Evolutionary conservation across 2,888 invertebrate genomes (phyloP).

Genomic region (Perizoma affinitatum): DNA sequence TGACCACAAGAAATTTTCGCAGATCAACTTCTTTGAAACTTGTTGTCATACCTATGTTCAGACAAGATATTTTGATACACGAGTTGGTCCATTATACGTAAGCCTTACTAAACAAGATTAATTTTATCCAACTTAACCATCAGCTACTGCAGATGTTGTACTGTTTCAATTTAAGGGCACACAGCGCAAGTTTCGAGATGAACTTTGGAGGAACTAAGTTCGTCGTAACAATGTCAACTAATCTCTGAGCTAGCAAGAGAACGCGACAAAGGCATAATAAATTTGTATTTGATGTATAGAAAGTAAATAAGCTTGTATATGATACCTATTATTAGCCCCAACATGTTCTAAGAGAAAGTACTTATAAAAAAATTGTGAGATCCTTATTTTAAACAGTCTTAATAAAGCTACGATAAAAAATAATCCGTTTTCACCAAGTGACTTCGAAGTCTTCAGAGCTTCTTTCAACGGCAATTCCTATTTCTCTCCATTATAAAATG

Average conservation of each 20-base stretch:
- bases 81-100: background rate
- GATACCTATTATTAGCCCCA: conserved; percentile 3
- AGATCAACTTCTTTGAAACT: too few relatives aligned
- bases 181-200: conserved; percentile 70
- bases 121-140: conserved; percentile 72
- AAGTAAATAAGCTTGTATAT: conserved; percentile 26
- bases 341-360: background rate
- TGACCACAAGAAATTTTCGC: too few relatives aligned
- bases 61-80: too few relatives aligned
- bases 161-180: conserved; percentile 81
- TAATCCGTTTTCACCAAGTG: too few relatives aligned
- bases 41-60: too few relatives aligned
- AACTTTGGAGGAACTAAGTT: conserved; percentile 75
- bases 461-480: background rate
- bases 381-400: too few relatives aligned
- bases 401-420: too few relatives aligned
- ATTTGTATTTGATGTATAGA: conserved; percentile 37
- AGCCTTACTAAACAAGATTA: conserved; percentile 43
- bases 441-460: too few relatives aligned
- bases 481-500: conserved; percentile 21
- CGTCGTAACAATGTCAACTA: conserved; percentile 79
- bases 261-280: conserved; percentile 56
- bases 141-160: conserved; percentile 77
- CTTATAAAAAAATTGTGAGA: background rate
- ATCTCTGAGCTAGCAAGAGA: conserved; percentile 68